phyloP scores from a whole-genome alignment of 2,113 vertebrate species.

The Hassar affinis region DNA sequence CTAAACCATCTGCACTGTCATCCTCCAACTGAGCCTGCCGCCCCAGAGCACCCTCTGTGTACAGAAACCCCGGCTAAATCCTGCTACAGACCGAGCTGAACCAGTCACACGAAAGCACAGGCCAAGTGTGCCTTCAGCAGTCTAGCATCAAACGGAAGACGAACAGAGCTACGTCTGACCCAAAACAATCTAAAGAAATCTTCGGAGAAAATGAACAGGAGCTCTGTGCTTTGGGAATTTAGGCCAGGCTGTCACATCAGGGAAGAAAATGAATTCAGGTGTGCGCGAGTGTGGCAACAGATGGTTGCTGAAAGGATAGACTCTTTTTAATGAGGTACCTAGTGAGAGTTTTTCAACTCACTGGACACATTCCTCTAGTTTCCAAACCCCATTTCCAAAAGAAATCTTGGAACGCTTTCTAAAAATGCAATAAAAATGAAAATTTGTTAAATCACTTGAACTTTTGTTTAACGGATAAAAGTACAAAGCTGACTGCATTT shows the following conservation, averaged over 20 bases:
- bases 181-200: neutral
- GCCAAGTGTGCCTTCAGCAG: neutral
- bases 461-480: no score
- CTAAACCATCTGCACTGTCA: slow-evolving; percentile 76
- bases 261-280: neutral
- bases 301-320: slow-evolving; percentile 46
- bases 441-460: no score
- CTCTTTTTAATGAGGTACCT: slow-evolving; percentile 45
- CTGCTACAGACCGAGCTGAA: neutral
- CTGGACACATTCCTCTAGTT: neutral
- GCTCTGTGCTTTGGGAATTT: neutral
- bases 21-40: slow-evolving; percentile 49
- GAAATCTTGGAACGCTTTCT: no score
- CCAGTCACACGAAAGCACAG: neutral
- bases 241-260: neutral
- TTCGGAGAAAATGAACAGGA: neutral
- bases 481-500: no score
- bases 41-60: neutral
- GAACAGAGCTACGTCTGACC: neutral
- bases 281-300: slow-evolving; percentile 34
- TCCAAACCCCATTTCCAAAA: neutral
- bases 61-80: slow-evolving; percentile 6
- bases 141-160: neutral
- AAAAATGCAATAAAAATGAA: no score
- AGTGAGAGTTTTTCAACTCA: slow-evolving; percentile 42